These are phyloP conservation scores for Pelobates cultripes DNA, from an alignment of 2,797 vertebrate genomes.

Conservation along the genomic window DNA sequence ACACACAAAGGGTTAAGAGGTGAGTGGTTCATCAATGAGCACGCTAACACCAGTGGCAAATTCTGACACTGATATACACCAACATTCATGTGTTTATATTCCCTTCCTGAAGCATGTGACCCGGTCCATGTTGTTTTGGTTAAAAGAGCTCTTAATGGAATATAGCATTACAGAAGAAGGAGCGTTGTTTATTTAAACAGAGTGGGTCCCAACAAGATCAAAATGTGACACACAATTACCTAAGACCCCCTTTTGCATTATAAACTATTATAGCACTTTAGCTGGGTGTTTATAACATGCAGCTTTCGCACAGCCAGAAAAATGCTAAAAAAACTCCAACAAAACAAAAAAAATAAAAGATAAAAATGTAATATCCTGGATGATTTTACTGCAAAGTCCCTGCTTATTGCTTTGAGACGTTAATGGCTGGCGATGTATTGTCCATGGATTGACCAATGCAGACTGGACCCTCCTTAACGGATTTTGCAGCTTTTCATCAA, in stretches of 20 bases:
- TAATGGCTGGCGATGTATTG: no score
- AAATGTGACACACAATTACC: constrained; percentile 52
- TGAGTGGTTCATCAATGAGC: neutral
- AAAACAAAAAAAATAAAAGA: no score
- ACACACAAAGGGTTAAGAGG: neutral
- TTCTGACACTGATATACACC: constrained; percentile 31
- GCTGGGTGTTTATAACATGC: constrained; percentile 18
- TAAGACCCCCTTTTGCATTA: constrained; percentile 39
- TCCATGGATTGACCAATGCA: no score
- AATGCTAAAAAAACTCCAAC: no score
- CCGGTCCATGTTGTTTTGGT: constrained; percentile 39
- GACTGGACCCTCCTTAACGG: no score
- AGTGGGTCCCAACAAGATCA: constrained; percentile 61
- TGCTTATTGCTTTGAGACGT: no score
- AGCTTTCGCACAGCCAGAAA: constrained; percentile 18
- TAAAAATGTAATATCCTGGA: no score
- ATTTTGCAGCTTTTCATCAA: no score
- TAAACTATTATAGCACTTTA: constrained; percentile 35
- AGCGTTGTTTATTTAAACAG: constrained; percentile 63
- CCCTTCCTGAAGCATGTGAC: constrained; percentile 42
- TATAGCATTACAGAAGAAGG: constrained; percentile 56
- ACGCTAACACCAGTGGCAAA: constrained; percentile 43
- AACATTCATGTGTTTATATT: constrained; percentile 48
- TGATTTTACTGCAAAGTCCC: no score
- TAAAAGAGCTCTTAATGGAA: constrained; percentile 52